Conservation (phyloP, 2,113 vertebrate species). For the Hippopotamus amphibius region DNA sequence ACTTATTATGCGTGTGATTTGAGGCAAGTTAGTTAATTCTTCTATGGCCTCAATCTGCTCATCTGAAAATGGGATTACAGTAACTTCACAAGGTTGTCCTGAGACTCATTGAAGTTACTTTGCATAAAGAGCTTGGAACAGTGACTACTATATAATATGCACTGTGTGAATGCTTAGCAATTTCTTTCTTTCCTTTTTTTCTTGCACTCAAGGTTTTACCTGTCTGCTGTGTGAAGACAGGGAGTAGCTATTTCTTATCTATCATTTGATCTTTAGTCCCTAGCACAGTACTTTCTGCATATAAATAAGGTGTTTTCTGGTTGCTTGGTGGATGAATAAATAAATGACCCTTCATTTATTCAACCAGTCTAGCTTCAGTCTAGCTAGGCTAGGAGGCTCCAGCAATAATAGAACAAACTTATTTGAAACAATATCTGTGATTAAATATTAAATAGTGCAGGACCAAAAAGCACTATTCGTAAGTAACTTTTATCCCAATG, state of each 20-base stretch:
- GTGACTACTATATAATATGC: not conserved
- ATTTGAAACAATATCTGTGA: not conserved
- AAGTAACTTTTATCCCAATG: not conserved
- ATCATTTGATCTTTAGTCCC: not conserved
- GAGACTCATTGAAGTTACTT: not conserved
- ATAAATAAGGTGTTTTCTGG: not conserved
- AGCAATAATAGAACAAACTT: not conserved
- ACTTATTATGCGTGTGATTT: not conserved
- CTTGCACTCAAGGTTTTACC: not conserved
- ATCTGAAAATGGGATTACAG: not conserved
- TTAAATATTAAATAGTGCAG: not conserved
- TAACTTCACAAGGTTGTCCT: not conserved
- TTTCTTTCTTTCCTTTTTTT: not conserved
- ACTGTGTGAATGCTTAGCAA: not conserved
- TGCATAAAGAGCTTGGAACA: not conserved
- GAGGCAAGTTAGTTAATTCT: not conserved
- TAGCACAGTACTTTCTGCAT: not conserved
- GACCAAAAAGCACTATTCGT: not conserved
- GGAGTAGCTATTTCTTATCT: not conserved
- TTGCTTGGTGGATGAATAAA: not conserved
- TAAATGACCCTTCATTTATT: not conserved
- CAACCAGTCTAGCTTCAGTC: not conserved
- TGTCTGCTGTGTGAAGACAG: not conserved
- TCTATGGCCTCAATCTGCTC: not conserved
- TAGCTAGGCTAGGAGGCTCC: not conserved